A percentile compares a stretch with the other conserved stretches of the same genome.
Conservation (phyloP, 2,888 invertebrate genomes). For the Drosophila percnosoma region DNA sequence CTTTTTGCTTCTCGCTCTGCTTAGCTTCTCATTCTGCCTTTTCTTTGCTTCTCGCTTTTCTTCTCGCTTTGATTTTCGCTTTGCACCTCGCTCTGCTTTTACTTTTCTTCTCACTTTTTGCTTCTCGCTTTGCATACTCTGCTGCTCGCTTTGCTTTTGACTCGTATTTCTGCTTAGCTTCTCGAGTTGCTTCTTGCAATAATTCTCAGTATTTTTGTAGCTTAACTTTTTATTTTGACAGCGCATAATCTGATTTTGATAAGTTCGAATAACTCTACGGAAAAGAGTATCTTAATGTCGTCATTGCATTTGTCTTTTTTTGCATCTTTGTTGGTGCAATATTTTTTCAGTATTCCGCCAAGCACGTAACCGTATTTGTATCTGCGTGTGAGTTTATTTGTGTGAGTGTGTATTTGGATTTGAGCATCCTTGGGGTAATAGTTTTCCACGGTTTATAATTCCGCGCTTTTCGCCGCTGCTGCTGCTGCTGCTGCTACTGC, state of each 20-base stretch:
- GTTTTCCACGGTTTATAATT: constrained; percentile 81
- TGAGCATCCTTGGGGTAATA: constrained; percentile 79
- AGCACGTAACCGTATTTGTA: constrained; percentile 74
- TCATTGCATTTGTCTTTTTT: constrained; percentile 21
- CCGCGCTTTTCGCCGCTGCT: constrained; percentile 63
- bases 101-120: not conserved
- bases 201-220: not conserved
- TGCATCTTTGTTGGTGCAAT: constrained; percentile 60
- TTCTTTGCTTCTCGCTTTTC: no score
- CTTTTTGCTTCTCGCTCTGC: not conserved
- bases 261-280: not conserved
- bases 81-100: not conserved
- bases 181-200: not conserved
- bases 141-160: not conserved
- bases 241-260: not conserved
- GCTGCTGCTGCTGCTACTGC: constrained; percentile 16
- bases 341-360: constrained; percentile 69
- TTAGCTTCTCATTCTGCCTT: not conserved
- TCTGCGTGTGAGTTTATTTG: constrained; percentile 29
- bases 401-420: constrained; percentile 63
- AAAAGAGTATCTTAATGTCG: constrained; percentile 35
- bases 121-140: not conserved
- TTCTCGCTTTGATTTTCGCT: not conserved
- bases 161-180: not conserved
- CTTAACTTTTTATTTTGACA: not conserved